A percentile compares a stretch with the other conserved stretches of the same genome.
Conservation (phyloP, 2,888 invertebrate species). For the Spisula subtruncata region DNA sequence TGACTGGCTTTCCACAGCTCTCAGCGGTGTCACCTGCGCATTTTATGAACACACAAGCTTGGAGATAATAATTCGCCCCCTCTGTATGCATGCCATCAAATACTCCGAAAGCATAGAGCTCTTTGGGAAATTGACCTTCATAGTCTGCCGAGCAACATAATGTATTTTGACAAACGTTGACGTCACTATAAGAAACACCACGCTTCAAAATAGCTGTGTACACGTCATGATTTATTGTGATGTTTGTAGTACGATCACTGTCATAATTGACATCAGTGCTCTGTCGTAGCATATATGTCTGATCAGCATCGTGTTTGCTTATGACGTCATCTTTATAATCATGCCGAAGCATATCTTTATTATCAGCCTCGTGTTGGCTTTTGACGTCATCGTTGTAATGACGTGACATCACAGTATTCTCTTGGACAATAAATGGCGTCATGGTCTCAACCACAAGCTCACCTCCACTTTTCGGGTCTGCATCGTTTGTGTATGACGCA, state of each 20-base stretch:
- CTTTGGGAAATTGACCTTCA: conserved; percentile 45
- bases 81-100: conserved; percentile 64
- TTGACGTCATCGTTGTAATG: neutral
- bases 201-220: conserved; percentile 45
- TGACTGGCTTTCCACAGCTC: conserved; percentile 62
- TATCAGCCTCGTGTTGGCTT: neutral
- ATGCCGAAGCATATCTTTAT: too few species aligned
- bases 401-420: too few species aligned
- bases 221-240: conserved; percentile 59
- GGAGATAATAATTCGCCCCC: conserved; percentile 51
- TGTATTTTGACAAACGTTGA: conserved; percentile 54
- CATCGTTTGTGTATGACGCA: conserved; percentile 52
- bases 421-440: conserved; percentile 36
- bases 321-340: neutral
- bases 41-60: conserved; percentile 60
- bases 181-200: conserved; percentile 13
- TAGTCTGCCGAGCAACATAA: conserved; percentile 55
- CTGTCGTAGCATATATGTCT: neutral
- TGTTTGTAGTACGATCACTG: neutral
- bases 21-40: conserved; percentile 52
- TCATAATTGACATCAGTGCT: neutral
- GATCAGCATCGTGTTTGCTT: neutral
- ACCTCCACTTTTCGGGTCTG: conserved; percentile 40
- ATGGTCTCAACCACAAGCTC: conserved; percentile 54
- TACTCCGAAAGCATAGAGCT: conserved; percentile 59